A percentile compares a stretch with the other conserved stretches of the same genome.
Conservation (phyloP, 2,888 invertebrate genomes). For the Dolichopus griseipennis region DNA sequence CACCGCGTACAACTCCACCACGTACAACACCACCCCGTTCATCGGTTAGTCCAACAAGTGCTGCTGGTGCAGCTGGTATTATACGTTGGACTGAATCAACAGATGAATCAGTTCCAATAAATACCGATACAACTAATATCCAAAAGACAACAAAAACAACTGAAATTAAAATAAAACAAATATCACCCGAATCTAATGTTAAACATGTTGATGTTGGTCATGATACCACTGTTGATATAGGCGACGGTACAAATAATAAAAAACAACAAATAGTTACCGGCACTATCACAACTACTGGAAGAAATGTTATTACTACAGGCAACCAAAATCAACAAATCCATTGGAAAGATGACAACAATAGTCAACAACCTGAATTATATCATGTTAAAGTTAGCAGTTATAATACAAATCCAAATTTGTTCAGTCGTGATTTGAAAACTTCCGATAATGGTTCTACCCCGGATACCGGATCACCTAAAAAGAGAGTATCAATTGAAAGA, state of each 20-base stretch:
- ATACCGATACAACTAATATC: conserved; percentile 23
- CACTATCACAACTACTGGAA: conserved; percentile 23
- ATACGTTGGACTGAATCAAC: conserved; percentile 9
- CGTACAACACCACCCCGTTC: conserved; percentile 31
- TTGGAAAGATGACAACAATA: conserved; percentile 19
- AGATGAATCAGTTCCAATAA: conserved; percentile 18
- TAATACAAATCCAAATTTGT: conserved; percentile 18
- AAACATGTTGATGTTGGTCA: conserved; percentile 17
- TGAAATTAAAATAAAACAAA: conserved; percentile 20
- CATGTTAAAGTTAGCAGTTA: conserved; percentile 15
- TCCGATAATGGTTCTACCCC: conserved; percentile 11
- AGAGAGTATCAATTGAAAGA: conserved; percentile 18
- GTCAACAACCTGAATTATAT: conserved; percentile 14
- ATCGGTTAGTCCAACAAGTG: conserved; percentile 11
- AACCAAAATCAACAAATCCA: conserved; percentile 21
- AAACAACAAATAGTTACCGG: conserved; percentile 26
- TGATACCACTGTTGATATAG: conserved; percentile 29
- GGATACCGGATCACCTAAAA: neutral
- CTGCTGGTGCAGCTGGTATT: conserved; percentile 4
- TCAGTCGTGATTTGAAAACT: conserved; percentile 20
- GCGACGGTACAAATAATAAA: conserved; percentile 28
- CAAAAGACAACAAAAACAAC: conserved; percentile 17
- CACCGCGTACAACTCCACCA: conserved; percentile 26
- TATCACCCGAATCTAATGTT: neutral
- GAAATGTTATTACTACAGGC: conserved; percentile 23